These are phyloP conservation scores for Branchinecta sandiegonensis DNA, from an alignment of 2,888 invertebrate genomes.

Conservation along the genomic window DNA sequence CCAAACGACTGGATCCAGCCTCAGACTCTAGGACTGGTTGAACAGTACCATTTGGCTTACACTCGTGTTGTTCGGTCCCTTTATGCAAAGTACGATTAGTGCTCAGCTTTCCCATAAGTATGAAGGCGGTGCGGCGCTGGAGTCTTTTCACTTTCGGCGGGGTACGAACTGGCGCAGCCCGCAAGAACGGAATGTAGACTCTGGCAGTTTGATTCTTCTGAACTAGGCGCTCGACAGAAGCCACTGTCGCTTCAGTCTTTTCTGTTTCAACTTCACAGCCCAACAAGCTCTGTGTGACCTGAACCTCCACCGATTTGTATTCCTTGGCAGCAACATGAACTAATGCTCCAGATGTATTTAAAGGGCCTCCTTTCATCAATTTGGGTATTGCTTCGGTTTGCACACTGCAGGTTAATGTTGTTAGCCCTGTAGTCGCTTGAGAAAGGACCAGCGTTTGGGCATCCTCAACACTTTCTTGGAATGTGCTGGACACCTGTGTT, in stretches of 20 bases:
- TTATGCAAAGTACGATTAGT: too few relatives aligned
- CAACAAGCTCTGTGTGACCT: not conserved
- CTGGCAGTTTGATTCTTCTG: not conserved
- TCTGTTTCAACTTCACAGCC: too few relatives aligned
- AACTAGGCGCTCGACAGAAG: not conserved
- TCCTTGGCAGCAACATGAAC: not conserved
- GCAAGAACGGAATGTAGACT: not conserved
- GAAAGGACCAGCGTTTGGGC: not conserved
- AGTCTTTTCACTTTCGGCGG: not conserved
- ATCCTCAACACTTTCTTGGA: conserved; percentile 1
- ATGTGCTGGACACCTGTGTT: not conserved
- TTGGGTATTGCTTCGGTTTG: not conserved
- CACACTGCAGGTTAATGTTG: not conserved
- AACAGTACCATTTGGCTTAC: too few relatives aligned
- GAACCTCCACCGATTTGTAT: not conserved
- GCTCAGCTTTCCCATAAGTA: not conserved
- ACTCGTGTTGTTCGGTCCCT: too few relatives aligned
- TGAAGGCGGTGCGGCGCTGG: not conserved
- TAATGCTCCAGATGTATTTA: not conserved
- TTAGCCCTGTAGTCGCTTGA: not conserved
- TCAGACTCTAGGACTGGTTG: too few relatives aligned
- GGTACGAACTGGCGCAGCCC: not conserved
- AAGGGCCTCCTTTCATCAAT: too few relatives aligned
- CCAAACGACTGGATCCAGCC: too few relatives aligned
- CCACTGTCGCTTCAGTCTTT: too few relatives aligned